These are phyloP conservation scores for Tyto alba DNA, from an alignment of 2,113 vertebrate species.

Conservation along the genomic window DNA sequence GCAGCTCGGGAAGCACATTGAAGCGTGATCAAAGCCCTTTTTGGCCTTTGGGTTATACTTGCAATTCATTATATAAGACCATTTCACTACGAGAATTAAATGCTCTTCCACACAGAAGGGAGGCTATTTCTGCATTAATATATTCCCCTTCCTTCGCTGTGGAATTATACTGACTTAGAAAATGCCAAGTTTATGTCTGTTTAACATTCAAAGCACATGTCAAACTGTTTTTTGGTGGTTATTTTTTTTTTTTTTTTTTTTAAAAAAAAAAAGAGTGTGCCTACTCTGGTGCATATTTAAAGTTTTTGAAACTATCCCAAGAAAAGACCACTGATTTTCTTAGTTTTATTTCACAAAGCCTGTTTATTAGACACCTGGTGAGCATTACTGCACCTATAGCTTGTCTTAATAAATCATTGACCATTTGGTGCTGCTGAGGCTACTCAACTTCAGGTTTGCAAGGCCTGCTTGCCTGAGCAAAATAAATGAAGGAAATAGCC, in stretches of 20 bases:
- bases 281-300: conserved; percentile 6
- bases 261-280: not conserved
- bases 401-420: conserved; percentile 56
- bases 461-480: not conserved
- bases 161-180: conserved; percentile 24
- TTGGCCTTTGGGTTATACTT: not conserved
- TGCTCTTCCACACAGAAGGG: not conserved
- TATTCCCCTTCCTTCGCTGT: not conserved
- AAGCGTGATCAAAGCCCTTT: not conserved
- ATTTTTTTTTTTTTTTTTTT: too few relatives aligned
- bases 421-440: conserved; percentile 1
- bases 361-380: conserved; percentile 48
- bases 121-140: not conserved
- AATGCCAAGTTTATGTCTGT: conserved; percentile 26
- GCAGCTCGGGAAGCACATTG: not conserved
- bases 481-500: conserved; percentile 29
- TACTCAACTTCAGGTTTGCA: not conserved
- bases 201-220: conserved; percentile 35
- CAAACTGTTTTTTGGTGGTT: too few relatives aligned
- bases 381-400: conserved; percentile 10
- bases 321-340: not conserved
- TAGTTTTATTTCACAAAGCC: not conserved
- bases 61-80: not conserved
- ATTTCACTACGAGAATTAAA: not conserved
- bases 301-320: conserved; percentile 38